Evolutionary conservation across 2,797 vertebrate genomes (phyloP), one percentile per base, ranked within the genome.

Genomic region (Phyllotis vaccarum): DNA sequence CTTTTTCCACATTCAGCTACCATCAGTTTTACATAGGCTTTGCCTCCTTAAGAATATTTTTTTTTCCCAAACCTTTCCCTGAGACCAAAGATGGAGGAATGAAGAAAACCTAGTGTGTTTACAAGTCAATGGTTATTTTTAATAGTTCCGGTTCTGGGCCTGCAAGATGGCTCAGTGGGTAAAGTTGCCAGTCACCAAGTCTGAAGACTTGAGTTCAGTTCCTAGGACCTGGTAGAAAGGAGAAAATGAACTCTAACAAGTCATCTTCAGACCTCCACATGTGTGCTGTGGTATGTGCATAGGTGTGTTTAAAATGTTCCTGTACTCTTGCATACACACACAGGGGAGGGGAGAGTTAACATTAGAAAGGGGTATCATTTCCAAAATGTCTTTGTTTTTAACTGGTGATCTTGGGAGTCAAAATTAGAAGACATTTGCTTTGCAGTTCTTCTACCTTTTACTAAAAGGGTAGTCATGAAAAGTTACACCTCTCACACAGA

Each of bases 351-450:
- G 0, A 81, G 24, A 70, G 52, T 37, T 68, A 86, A 11, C 46
- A 49, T 60, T 46, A 49, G 49, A 85, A 52, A 66, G 6, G 31
- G 70, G 19, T 37, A 86, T 52, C 29, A 56, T 52, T 89, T 64
- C 49, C 29, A 72, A 89, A 7, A 62, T 6, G 21, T 68, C 80
- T 96, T 86, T 66, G 62, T 96, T 79, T 91, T 46, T 86, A 5
- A 62, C 40, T 29, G 78, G 2, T 72, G 29, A 66, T 90, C 58
- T 93, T 89, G 86, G 79, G 40, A 82, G 62, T 78, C 60, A 83
- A 31, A 91, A 91, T 43, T 43, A 83, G 96, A 82, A 91, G 79
- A 37, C 12, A 91, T 56, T 70, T 49, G 58, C 80, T 93, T 78
- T 85, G 19, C 62, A 74, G 34, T 80, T 43, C 40, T 80, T 43